A percentile compares a stretch with the other conserved stretches of the same genome.
Evolutionary conservation across 2,888 invertebrate genomes (phyloP).

Genomic region (Epiblema foenella): DNA sequence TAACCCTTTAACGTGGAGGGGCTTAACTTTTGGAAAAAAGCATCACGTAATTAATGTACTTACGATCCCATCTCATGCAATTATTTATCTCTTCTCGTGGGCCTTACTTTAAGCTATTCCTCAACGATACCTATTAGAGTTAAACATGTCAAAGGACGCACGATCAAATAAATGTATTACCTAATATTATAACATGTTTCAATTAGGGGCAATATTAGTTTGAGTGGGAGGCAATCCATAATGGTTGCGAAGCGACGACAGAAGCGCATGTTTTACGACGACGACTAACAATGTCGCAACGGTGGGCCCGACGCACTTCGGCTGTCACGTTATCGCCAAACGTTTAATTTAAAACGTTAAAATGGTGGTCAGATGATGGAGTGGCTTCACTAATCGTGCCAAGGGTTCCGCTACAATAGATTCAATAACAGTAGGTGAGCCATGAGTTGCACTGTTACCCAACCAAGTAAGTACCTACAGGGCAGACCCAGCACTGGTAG

Average conservation of each 20-base stretch:
- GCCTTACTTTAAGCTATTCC: too few relatives aligned
- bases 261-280: conserved; percentile 60
- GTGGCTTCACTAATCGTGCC: conserved; percentile 59
- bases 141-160: background rate
- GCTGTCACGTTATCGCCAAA: conserved; percentile 61
- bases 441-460: background rate
- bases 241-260: conserved; percentile 41
- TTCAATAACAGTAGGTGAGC: conserved; percentile 28
- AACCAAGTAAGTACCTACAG: too few relatives aligned
- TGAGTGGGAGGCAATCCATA: conserved; percentile 41
- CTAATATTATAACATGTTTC: conserved; percentile 13
- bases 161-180: conserved; percentile 22
- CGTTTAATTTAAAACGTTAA: conserved; percentile 65
- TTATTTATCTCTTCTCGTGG: too few relatives aligned
- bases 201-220: conserved; percentile 17
- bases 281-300: conserved; percentile 70
- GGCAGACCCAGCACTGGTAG: too few relatives aligned
- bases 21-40: too few relatives aligned
- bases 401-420: conserved; percentile 61
- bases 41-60: too few relatives aligned
- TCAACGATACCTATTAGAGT: too few relatives aligned
- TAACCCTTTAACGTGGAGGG: too few relatives aligned
- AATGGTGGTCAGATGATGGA: conserved; percentile 75
- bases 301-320: conserved; percentile 56
- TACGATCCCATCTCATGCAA: too few relatives aligned